These are phyloP conservation scores for Geodia barretti DNA, from an alignment of 37 sponge, comb jelly and placozoan species.

Conservation along the genomic window DNA sequence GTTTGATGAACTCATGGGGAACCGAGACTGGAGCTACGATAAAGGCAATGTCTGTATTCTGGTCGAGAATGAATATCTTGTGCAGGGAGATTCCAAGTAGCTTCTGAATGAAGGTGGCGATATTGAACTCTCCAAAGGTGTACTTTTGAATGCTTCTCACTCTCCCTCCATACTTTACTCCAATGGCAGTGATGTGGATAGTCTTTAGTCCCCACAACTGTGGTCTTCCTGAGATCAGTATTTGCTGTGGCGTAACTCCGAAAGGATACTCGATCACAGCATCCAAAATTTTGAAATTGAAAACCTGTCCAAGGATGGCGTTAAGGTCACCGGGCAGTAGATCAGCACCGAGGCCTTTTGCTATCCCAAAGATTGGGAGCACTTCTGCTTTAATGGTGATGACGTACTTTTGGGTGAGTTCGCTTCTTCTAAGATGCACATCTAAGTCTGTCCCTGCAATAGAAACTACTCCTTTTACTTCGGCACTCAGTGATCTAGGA, in stretches of 20 bases:
- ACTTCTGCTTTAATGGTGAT: background rate
- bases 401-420: background rate
- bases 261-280: background rate
- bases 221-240: background rate
- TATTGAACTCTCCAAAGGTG: background rate
- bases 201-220: background rate
- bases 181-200: background rate
- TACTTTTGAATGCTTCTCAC: background rate
- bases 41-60: background rate
- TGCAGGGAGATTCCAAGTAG: background rate
- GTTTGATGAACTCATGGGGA: background rate
- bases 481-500: background rate
- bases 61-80: background rate
- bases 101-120: background rate
- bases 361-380: background rate
- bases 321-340: background rate
- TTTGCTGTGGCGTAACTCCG: background rate
- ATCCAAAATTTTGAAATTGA: background rate
- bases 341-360: background rate
- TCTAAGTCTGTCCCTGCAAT: background rate
- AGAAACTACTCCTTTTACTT: background rate
- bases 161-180: background rate
- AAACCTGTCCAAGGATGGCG: background rate
- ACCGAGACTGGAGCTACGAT: background rate
- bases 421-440: background rate